Evolutionary conservation across 2,888 invertebrate species (phyloP).

Genomic region (Hemaris fuciformis): DNA sequence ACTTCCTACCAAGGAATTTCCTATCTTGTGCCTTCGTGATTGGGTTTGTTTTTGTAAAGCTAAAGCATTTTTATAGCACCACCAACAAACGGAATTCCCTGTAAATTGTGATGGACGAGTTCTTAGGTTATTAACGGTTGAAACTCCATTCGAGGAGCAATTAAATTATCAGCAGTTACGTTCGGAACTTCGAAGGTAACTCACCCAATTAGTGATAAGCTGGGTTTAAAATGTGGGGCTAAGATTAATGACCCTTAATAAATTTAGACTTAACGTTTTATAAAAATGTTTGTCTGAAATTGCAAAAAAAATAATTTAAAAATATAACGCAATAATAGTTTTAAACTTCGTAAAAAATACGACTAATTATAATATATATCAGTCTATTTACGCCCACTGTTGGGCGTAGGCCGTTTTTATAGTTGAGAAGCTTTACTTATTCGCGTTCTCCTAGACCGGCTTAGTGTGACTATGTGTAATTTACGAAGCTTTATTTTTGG

Average conservation of each 20-base stretch:
- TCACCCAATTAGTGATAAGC: neutral
- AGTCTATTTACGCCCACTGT: too few species aligned
- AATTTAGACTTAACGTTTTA: too few species aligned
- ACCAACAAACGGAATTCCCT: neutral
- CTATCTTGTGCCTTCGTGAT: neutral
- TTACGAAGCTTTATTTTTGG: too few species aligned
- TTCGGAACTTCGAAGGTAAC: neutral
- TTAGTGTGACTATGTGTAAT: too few species aligned
- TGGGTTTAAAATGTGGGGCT: neutral
- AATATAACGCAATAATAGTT: too few species aligned
- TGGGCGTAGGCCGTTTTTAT: too few species aligned
- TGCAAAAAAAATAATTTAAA: too few species aligned
- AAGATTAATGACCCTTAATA: neutral
- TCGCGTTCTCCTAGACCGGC: too few species aligned
- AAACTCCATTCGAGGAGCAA: slow-evolving; percentile 1
- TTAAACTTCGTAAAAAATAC: too few species aligned
- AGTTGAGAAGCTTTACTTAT: too few species aligned
- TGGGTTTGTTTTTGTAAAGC: neutral
- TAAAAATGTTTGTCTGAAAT: too few species aligned
- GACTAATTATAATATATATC: too few species aligned
- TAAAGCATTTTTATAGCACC: neutral
- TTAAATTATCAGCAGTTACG: slow-evolving; percentile 9
- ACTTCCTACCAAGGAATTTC: neutral
- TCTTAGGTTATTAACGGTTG: slow-evolving; percentile 1
- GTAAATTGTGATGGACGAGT: slow-evolving; percentile 7